phyloP scores from a whole-genome alignment of 30 jellyfish, hydroid and myxozoan species.

The Aurelia aurita complex sp. Pacific region DNA sequence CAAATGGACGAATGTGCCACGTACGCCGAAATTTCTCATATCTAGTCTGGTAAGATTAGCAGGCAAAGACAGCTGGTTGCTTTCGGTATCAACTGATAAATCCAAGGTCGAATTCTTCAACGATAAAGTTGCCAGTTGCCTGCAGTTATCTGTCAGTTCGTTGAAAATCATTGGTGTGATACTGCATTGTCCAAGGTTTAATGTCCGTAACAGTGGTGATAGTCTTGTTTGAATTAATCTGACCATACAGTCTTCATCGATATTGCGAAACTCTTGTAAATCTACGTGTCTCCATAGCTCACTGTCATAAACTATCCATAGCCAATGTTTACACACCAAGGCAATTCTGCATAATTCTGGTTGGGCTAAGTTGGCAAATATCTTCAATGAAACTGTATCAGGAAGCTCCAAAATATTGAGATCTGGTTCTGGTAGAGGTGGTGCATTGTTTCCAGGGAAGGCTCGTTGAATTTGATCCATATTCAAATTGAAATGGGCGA shows the following conservation, averaged over 20 bases:
- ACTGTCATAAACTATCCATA: slow-evolving; percentile 61
- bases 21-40: slow-evolving; percentile 49
- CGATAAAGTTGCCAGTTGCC: slow-evolving; percentile 40
- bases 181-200: slow-evolving; percentile 33
- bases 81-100: not conserved
- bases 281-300: slow-evolving; percentile 64
- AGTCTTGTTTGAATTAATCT: slow-evolving; percentile 41
- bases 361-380: slow-evolving; percentile 46
- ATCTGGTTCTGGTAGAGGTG: not conserved
- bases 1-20: slow-evolving; percentile 44
- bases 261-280: slow-evolving; percentile 24
- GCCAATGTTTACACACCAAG: slow-evolving; percentile 71
- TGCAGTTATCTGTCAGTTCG: slow-evolving; percentile 50
- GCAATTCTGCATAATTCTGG: slow-evolving; percentile 70
- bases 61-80: slow-evolving; percentile 28
- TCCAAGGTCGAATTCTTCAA: slow-evolving; percentile 28
- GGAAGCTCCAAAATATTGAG: slow-evolving; percentile 44
- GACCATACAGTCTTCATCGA: slow-evolving; percentile 24
- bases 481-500: too few species aligned
- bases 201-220: slow-evolving; percentile 59
- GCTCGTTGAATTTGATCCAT: slow-evolving; percentile 11
- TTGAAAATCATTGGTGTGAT: slow-evolving; percentile 39
- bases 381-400: slow-evolving; percentile 49
- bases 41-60: slow-evolving; percentile 42
- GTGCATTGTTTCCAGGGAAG: not conserved